Evolutionary conservation across 2,113 vertebrate genomes (phyloP).

Genomic region (Seriola rivoliana): DNA sequence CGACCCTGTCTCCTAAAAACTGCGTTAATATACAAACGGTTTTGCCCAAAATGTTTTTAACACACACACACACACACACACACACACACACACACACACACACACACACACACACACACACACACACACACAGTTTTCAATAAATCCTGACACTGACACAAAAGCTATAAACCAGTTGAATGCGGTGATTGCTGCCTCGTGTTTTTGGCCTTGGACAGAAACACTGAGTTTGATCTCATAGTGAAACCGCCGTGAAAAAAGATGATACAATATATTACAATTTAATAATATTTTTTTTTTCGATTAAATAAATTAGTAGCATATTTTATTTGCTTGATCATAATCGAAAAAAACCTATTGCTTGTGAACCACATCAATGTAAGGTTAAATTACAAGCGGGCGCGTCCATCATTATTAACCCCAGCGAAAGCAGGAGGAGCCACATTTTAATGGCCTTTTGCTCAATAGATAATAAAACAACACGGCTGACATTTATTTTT

Average conservation of each 20-base stretch:
- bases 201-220: background rate
- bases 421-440: slow-evolving; percentile 15
- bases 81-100: background rate
- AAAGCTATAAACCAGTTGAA: background rate
- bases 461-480: slow-evolving; percentile 44
- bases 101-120: background rate
- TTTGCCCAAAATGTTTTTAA: background rate
- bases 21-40: too few relatives aligned
- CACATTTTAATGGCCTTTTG: slow-evolving; percentile 4
- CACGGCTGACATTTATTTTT: slow-evolving; percentile 39
- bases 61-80: background rate
- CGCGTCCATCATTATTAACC: slow-evolving; percentile 17
- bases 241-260: background rate
- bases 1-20: background rate
- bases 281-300: background rate
- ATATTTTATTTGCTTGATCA: background rate
- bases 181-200: background rate
- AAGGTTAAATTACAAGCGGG: slow-evolving; percentile 12
- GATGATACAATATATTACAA: background rate
- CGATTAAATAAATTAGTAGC: background rate
- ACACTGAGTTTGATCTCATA: background rate
- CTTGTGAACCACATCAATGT: background rate
- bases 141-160: background rate
- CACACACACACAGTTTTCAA: background rate
- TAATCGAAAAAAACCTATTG: background rate